Evolutionary conservation across 2,113 vertebrate genomes (phyloP).

Genomic region (Penelope pileata): DNA sequence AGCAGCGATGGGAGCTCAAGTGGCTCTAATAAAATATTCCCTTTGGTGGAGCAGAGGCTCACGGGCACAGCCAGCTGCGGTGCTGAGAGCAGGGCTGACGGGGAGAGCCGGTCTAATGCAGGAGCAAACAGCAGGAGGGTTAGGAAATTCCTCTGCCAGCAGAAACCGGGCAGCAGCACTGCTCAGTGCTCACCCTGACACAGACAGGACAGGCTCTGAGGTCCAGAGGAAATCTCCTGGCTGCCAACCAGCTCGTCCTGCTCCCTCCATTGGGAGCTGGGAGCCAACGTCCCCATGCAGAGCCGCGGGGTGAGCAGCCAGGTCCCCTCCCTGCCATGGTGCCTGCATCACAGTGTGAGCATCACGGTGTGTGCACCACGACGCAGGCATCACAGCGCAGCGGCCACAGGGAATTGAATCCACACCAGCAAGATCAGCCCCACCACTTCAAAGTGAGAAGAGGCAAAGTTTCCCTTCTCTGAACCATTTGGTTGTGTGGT

Average conservation of each 20-base stretch:
- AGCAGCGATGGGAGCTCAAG: background rate
- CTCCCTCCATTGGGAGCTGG: background rate
- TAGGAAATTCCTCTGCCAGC: background rate
- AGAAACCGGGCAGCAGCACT: background rate
- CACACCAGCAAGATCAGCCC: background rate
- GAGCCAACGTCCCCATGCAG: background rate
- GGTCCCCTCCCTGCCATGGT: background rate
- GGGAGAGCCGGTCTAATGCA: fast-evolving
- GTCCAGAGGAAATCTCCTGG: background rate
- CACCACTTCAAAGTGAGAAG: background rate
- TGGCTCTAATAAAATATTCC: slow-evolving; percentile 49
- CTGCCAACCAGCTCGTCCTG: background rate
- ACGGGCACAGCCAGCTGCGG: background rate
- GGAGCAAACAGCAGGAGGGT: background rate
- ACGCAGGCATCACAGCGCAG: background rate
- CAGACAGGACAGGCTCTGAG: background rate
- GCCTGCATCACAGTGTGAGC: background rate
- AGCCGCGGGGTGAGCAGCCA: background rate
- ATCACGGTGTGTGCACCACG: background rate
- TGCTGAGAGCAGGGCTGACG: background rate
- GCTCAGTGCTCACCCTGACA: fast-evolving
- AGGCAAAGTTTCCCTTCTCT: background rate
- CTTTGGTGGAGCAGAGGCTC: slow-evolving; percentile 45
- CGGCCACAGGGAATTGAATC: background rate
- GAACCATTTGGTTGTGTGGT: background rate